Evolutionary conservation across 2,113 vertebrate genomes (phyloP), one percentile per base, ranked within the genome.

Genomic region (Dendrocopos noguchii): DNA sequence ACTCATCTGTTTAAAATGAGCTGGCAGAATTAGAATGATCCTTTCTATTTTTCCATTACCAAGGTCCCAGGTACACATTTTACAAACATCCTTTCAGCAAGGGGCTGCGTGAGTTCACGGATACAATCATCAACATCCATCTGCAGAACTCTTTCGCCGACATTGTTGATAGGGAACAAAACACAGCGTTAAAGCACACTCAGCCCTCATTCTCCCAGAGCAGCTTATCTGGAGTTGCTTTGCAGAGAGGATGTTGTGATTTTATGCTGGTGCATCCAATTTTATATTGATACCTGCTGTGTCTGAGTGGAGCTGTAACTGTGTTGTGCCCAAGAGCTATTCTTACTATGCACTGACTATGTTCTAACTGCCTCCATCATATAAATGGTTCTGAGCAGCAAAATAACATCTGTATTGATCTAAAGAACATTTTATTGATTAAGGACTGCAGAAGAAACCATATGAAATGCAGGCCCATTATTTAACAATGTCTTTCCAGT

Each of bases 341-440:
- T 68, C 84, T 80, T 12, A 17, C 94, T 27, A 39, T 60, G 91
- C 80, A 57, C 85, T 61, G 34, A 34, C 94, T 46, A 4, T 39
- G 80, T 68, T 71, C n/a, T 66, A 91, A 70, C 90, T 84, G 65
- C 73, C 76, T 87, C 83, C 83, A 21, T 77, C 33, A 3, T 55
- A 36, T 93, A 96, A 97, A 96, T 73, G 93, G 81, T 95, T 95
- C 85, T 96, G 96, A 97, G 94, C 95, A 82, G 87, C 0, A 5
- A 95, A 97, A 97, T 97, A 97, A 96, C 93, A 96, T 96, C 96
- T 93, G 59, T 97, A 98, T 97, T 94, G 97, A 98, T 95, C 96
- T 95, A 84, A 95, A 97, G 94, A 97, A 94, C 92, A 88, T 96
- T 96, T 87, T 90, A 97, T 97, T 97, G 97, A 98, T 97, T 96